Conservation (phyloP, 2,888 invertebrate species). For the Brachypterus glaber region DNA sequence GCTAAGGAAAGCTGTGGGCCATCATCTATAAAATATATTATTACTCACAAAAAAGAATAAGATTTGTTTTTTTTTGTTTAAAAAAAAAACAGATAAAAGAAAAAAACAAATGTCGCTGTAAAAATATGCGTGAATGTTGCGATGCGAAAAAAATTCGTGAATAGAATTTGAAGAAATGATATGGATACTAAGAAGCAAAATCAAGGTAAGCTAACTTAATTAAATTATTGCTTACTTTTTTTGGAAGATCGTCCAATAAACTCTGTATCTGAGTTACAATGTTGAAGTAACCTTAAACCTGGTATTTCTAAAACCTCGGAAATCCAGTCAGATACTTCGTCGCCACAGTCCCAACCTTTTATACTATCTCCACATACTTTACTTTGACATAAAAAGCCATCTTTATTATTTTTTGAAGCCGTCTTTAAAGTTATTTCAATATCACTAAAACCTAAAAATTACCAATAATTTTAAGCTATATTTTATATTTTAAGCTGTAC, state of each 20-base stretch:
- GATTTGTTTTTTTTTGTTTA: too few species aligned
- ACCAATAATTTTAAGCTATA: too few species aligned
- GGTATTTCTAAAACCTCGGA: slow-evolving; percentile 58
- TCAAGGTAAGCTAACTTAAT: too few species aligned
- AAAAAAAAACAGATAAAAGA: too few species aligned
- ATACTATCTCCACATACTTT: slow-evolving; percentile 80
- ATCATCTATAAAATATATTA: slow-evolving; percentile 24
- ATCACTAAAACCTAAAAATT: slow-evolving; percentile 45
- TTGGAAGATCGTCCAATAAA: slow-evolving; percentile 22
- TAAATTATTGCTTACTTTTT: slow-evolving; percentile 23
- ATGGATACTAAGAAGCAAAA: too few species aligned
- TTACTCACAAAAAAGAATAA: background rate
- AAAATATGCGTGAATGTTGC: too few species aligned
- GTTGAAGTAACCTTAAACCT: slow-evolving; percentile 60
- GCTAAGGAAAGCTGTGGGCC: slow-evolving; percentile 51
- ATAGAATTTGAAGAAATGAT: background rate
- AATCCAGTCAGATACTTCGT: slow-evolving; percentile 72
- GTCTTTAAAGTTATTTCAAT: slow-evolving; percentile 48
- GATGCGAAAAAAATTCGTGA: background rate
- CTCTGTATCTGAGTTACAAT: slow-evolving; percentile 34
- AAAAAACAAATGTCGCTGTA: too few species aligned
- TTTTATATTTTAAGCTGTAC: too few species aligned
- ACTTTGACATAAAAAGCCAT: slow-evolving; percentile 54
- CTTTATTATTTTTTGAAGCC: slow-evolving; percentile 25
- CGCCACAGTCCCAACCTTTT: slow-evolving; percentile 75